phyloP scores from a whole-genome alignment of 2,888 invertebrate genomes.

The Chrysolina haemoptera region DNA sequence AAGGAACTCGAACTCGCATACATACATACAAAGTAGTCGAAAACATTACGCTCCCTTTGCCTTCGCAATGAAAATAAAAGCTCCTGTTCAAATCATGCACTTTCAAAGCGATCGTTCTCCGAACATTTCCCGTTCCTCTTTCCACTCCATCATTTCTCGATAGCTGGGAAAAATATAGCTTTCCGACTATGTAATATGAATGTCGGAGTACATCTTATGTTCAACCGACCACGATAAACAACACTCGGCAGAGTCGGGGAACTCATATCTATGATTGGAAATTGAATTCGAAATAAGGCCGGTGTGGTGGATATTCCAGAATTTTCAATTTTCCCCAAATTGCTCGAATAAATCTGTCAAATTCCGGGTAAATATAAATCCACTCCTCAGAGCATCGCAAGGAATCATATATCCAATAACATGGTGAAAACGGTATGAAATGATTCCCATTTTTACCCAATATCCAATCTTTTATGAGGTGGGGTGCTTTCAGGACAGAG shows the following conservation, averaged over 20 bases:
- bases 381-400: slow-evolving; percentile 14
- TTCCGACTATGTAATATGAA: slow-evolving; percentile 18
- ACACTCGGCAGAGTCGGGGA: neutral
- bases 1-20: neutral
- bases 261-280: slow-evolving; percentile 13
- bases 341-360: slow-evolving; percentile 20
- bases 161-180: slow-evolving; percentile 23
- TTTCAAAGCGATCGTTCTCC: slow-evolving; percentile 4
- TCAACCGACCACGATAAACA: slow-evolving; percentile 17
- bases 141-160: slow-evolving; percentile 17
- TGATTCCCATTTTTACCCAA: slow-evolving; percentile 15
- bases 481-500: neutral
- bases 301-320: neutral
- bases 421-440: slow-evolving; percentile 6
- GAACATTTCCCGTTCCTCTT: neutral
- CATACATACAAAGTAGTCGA: slow-evolving; percentile 2
- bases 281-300: slow-evolving; percentile 6
- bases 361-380: slow-evolving; percentile 20
- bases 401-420: slow-evolving; percentile 17
- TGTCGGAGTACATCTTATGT: slow-evolving; percentile 18
- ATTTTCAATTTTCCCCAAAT: slow-evolving; percentile 21
- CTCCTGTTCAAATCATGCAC: neutral
- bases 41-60: neutral
- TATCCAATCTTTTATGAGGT: slow-evolving; percentile 14
- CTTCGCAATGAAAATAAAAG: slow-evolving; percentile 2